Evolutionary conservation across 2,888 invertebrate species (phyloP), one percentile per base, ranked within the genome.

Genomic region (Cheilosia vernalis): DNA sequence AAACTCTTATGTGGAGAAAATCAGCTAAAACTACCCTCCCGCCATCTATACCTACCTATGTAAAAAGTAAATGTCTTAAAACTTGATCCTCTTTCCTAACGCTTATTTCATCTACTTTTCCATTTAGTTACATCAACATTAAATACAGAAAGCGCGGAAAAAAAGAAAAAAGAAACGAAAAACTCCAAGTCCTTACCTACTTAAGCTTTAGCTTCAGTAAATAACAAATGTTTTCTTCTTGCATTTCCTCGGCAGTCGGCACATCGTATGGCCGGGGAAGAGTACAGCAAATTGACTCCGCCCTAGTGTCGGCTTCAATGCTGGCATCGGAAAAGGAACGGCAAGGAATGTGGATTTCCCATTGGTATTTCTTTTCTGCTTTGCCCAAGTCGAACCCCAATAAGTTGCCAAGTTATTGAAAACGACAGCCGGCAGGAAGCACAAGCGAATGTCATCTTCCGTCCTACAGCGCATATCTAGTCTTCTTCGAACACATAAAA

Each of bases 71-170:
- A 81, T 85, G 81, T 72, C 81, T 85, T 85, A 85, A 85, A 81
- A 85, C 85, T 70, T 85, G 85, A 85, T 85, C 85, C 85, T 85
- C 85, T 85, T 85, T 85, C 81, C 47, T 76, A 66, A 80, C 76
- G 85, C 85, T 85, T 81, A 85, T 85, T 81, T 85, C 85, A 85
- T 85, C 81, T 85, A 67, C 85, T 85, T 85, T 85, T 81, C 76
- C 85, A 81, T 85, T 85, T 77, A 85, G 85, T 81, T 85, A 85
- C 85, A 85, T 85, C 70, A 85, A 85, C 85, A 79, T 33, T 27
- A 40, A 69, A 51, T 15, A 21, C 27, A 64, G 42, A 69, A 72
- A 66, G 58, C 55, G 44, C 58, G 76, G 74, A 74, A 53, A 70
- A 30, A 30, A 30, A 2, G 9, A 0, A 2, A 49, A 63, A 81